Evolutionary conservation across 2,113 vertebrate species (phyloP).

Genomic region (Oryzias celebensis): DNA sequence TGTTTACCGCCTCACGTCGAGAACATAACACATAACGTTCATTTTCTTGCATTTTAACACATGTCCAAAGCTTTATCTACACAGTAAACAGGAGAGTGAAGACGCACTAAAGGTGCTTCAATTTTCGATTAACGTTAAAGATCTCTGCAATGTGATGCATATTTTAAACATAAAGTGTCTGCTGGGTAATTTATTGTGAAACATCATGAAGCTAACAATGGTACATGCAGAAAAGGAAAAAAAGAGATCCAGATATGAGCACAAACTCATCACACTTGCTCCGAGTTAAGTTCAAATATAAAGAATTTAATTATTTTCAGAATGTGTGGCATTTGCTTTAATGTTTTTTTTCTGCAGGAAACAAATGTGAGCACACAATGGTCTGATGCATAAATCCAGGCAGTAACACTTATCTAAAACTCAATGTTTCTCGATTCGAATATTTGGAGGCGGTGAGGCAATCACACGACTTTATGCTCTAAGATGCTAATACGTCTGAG

Average conservation of each 20-base stretch:
- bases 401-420: slow-evolving; percentile 31
- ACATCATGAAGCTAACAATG: not conserved
- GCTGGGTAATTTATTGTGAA: not conserved
- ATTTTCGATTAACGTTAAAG: slow-evolving; percentile 11
- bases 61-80: slow-evolving; percentile 56
- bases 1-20: slow-evolving; percentile 67
- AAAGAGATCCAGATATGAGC: too few relatives aligned
- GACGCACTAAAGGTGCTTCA: not conserved
- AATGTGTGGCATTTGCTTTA: slow-evolving; percentile 7
- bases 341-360: slow-evolving; percentile 31
- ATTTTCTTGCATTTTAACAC: slow-evolving; percentile 36
- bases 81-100: slow-evolving; percentile 31
- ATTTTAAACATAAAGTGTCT: not conserved
- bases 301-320: slow-evolving; percentile 35
- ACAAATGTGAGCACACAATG: slow-evolving; percentile 33
- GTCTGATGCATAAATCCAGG: slow-evolving; percentile 33
- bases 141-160: not conserved
- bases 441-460: slow-evolving; percentile 45
- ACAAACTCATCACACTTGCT: slow-evolving; percentile 35
- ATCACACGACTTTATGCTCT: slow-evolving; percentile 49
- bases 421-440: slow-evolving; percentile 49
- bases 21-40: slow-evolving; percentile 46
- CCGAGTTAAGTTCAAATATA: slow-evolving; percentile 11
- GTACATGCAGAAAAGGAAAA: too few relatives aligned
- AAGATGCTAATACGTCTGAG: slow-evolving; percentile 51